Percentiles rank a stretch among this genome's conserved stretches.
These are phyloP conservation scores for Battus philenor DNA, from an alignment of 1,140 invertebrate genomes.

Conservation along the genomic window DNA sequence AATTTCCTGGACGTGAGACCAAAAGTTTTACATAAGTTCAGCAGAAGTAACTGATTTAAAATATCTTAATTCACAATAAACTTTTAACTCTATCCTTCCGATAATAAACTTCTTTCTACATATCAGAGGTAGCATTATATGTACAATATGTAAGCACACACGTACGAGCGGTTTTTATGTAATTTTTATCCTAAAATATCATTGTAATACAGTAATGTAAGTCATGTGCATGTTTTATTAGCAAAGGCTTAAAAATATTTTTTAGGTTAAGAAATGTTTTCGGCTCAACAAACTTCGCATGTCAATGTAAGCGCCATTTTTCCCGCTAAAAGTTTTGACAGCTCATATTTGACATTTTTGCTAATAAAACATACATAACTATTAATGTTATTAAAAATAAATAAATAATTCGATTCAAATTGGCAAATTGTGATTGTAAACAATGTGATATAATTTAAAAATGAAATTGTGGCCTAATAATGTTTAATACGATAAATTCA, in stretches of 20 bases:
- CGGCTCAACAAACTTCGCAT: no score
- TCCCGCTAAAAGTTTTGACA: background rate
- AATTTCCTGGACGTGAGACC: background rate
- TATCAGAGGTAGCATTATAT: slow-evolving; percentile 17
- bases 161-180: background rate
- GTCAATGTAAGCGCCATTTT: no score
- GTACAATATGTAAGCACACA: background rate
- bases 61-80: no score
- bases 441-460: slow-evolving; percentile 47
- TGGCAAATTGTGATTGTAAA: slow-evolving; percentile 36
- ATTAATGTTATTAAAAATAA: background rate
- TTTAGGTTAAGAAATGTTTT: no score
- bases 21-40: background rate
- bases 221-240: slow-evolving; percentile 9
- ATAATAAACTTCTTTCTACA: slow-evolving; percentile 16
- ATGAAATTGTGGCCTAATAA: slow-evolving; percentile 54
- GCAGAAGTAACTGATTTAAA: no score
- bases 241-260: no score
- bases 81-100: background rate
- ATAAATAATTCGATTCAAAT: slow-evolving; percentile 1
- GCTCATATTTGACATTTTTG: background rate
- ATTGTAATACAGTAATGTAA: background rate
- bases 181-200: background rate
- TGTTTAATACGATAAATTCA: slow-evolving; percentile 11
- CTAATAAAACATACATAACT: slow-evolving; percentile 7